Base-by-base conservation (phyloP, 2,888 invertebrate genomes). In the Trachelus iudaicus region DNA sequence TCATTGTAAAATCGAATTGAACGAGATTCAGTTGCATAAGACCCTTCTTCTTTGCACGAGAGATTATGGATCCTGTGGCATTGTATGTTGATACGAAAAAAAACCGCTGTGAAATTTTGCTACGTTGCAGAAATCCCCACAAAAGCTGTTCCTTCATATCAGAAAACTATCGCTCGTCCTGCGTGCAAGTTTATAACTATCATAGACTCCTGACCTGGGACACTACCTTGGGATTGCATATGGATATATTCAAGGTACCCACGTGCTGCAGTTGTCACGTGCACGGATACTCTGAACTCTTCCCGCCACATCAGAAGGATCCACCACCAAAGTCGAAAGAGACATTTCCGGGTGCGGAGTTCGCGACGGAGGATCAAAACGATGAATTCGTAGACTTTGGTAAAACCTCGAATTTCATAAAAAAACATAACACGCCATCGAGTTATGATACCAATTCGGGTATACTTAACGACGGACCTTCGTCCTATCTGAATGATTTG, bases 171-270 rank as follows among this genome's bases (percentile, higher is more conserved):
- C 95, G 95, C 82, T 96, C 97, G 0, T 95, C 96, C 84, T 97
- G 97, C 88, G 94, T 95, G 2, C 97, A 97, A 93, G 95, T 97
- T 0, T 96, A 96, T 89, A 96, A 96, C 87, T 96, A 96, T 86
- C 97, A 97, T 86, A 93, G 97, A 9, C 92, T 97, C 0, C 90
- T 97, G 4, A 96, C 96, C 0, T 97, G 97, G 96, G 96, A 96
- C 87, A 95, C 95, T 82, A 94, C 94, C 77, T 94, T 95, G 75
- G 96, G 96, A 13, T 93, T 97, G 1, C 96, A 96, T 84, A 96
- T 96, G 94, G 97, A 96, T 87, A 96, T 96, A 80, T 96, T 96
- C 86, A 96, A 96, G 93, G 96, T 95, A 1, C 96, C 96, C 35
- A 96, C 96, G 0, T 96, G 96, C 85, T 97, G 96, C 86, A 96